Evolutionary conservation across 1,140 invertebrate genomes (phyloP).

Genomic region (Drosophila baimaii): DNA sequence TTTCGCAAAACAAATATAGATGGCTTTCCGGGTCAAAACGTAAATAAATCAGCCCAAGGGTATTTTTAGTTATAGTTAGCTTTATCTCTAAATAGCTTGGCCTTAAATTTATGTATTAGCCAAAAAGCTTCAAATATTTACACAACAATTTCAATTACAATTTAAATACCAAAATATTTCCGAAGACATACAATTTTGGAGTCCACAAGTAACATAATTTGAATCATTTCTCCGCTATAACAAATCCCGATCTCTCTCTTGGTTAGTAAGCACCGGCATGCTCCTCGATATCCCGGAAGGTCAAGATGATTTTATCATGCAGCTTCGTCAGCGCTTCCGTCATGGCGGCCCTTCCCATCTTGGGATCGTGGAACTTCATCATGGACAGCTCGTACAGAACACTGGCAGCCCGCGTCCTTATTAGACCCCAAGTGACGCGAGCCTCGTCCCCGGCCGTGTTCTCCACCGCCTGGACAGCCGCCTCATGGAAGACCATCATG

Average conservation of each 20-base stretch:
- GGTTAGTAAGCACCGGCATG: slow-evolving; percentile 15
- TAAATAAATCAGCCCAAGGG: neutral
- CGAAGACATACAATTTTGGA: neutral
- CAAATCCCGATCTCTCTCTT: too few relatives aligned
- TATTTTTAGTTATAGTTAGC: neutral
- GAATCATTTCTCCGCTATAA: neutral
- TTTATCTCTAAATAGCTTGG: too few relatives aligned
- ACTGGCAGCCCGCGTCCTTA: slow-evolving; percentile 37
- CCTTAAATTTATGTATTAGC: neutral
- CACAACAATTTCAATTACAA: neutral
- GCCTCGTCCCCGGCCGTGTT: slow-evolving; percentile 48
- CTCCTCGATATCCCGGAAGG: slow-evolving; percentile 43
- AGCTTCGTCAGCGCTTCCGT: slow-evolving; percentile 13
- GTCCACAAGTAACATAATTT: neutral
- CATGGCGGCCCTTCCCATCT: slow-evolving; percentile 24
- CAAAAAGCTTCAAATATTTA: neutral
- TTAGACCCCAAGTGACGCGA: slow-evolving; percentile 69
- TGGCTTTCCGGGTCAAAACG: neutral
- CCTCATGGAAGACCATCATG: slow-evolving; percentile 66
- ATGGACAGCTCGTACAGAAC: slow-evolving; percentile 67
- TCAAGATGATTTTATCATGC: slow-evolving; percentile 1
- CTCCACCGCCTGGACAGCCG: slow-evolving; percentile 36
- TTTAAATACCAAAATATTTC: neutral
- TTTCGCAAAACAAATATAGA: slow-evolving; percentile 12
- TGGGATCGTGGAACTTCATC: slow-evolving; percentile 71